phyloP scores from a whole-genome alignment of 2,113 vertebrate species.

The Salminus brasiliensis region DNA sequence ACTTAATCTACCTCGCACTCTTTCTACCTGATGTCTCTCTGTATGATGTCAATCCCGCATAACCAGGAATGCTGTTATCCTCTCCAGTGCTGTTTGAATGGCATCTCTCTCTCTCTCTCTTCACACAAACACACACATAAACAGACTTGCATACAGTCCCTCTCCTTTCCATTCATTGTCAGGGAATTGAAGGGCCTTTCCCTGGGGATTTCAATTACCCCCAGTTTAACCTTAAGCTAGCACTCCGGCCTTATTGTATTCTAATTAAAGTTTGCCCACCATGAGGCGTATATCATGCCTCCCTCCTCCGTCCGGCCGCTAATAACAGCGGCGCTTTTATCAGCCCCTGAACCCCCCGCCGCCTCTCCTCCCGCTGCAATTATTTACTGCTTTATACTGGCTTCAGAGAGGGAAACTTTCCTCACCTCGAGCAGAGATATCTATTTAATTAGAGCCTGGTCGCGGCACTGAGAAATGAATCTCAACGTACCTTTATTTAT shows the following conservation, averaged over 20 bases:
- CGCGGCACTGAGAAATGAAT: background rate
- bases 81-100: background rate
- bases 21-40: too few species aligned
- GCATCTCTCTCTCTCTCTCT: background rate
- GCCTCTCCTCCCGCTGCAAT: background rate
- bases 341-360: background rate
- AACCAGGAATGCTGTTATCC: background rate
- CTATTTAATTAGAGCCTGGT: background rate
- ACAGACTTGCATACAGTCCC: background rate
- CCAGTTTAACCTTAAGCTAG: conserved; percentile 22
- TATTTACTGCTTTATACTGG: background rate
- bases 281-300: background rate
- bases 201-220: conserved; percentile 27
- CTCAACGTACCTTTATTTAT: background rate
- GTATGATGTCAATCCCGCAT: background rate
- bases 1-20: too few species aligned
- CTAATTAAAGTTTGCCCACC: conserved; percentile 19
- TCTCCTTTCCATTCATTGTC: background rate
- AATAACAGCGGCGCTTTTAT: background rate
- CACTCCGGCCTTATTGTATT: conserved; percentile 11
- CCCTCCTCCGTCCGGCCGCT: background rate
- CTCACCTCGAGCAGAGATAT: background rate
- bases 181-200: conserved; percentile 12
- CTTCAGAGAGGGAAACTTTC: background rate
- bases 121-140: too few species aligned